Conservation (phyloP, 92 coral and sea anemone genomes). For the Siderastrea radians region DNA sequence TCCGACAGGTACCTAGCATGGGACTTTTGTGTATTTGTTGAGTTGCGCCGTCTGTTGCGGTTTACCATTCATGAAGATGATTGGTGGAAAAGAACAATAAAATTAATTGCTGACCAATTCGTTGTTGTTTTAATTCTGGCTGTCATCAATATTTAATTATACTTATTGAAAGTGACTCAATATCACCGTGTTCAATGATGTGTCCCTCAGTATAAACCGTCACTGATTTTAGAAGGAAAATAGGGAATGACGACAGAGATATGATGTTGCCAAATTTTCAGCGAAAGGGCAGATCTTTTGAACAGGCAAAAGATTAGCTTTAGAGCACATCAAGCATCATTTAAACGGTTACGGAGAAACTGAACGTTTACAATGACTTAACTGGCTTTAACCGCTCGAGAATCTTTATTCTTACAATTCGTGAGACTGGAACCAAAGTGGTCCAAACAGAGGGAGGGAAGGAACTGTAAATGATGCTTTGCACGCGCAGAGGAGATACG, state of each 20-base stretch:
- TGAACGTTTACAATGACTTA: neutral
- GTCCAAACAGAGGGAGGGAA: neutral
- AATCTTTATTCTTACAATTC: too few species aligned
- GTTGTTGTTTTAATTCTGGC: slow-evolving; percentile 7
- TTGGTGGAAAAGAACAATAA: slow-evolving; percentile 21
- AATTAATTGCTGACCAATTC: slow-evolving; percentile 27
- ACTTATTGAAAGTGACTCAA: neutral
- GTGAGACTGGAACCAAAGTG: neutral
- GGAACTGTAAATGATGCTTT: neutral
- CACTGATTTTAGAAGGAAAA: neutral
- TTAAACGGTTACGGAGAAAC: neutral
- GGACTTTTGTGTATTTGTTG: too few species aligned
- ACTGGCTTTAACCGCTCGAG: neutral
- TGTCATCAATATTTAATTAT: slow-evolving; percentile 28
- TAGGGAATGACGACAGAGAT: neutral
- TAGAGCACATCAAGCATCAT: neutral
- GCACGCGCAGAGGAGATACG: neutral
- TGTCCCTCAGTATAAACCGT: slow-evolving; percentile 4
- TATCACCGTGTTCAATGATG: slow-evolving; percentile 4
- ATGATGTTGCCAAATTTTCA: neutral
- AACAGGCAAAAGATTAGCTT: neutral
- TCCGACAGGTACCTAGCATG: too few species aligned
- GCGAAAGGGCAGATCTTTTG: neutral
- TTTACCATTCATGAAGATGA: neutral
- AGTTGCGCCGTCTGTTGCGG: neutral